Base-by-base conservation (phyloP, 2,113 vertebrate species). In the Hydrolagus affinis region DNA sequence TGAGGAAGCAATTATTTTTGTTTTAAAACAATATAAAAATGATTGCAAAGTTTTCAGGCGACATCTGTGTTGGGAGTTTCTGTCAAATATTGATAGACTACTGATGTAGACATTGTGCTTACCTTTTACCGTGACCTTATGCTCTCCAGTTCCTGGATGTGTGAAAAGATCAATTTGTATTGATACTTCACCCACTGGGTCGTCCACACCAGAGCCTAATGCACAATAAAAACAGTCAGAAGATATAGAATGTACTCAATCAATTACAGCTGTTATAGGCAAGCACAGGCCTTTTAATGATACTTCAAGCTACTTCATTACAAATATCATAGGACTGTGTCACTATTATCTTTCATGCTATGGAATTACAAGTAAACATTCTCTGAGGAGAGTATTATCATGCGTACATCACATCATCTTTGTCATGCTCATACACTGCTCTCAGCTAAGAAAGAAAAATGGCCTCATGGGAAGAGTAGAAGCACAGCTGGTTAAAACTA, bases 51-150 rank as follows among this genome's bases (percentile, higher is more conserved):
- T 60, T 60, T 62, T 78, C 57, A 10, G 62, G 12, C 44, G 2
- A 28, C 25, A 23, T 21, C 12, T 60, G 76, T 7, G 3, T 66
- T 83, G 2, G 60, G 28, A 8, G 64, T 64, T 78, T 57, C 66
- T 28, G 25, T 66, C 66, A 83, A 11, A 21, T 78, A 62, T 15
- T 66, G 77, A 64, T 10, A 64, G 4, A 30, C 25, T 62, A 17
- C 19, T 83, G 8, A 32, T 83, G 59, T 44, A 44, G 44, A 32
- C 32, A 66, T 32, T 32, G 8, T 8, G 23, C 90, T 64, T 89
- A 98, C 98, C 96, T 98, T 98, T 99, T 87, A 95, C 95, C 0
- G 96, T 97, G 87, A 98, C 96, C 89, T 98, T 98, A 89, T 96
- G 95, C 86, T 99, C 98, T 4, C 95, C 95, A 0, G 92, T 98